Percentiles rank a stretch among this genome's conserved stretches.
Conservation (phyloP, 2,888 invertebrate species). For the Ochropleura plecta region DNA sequence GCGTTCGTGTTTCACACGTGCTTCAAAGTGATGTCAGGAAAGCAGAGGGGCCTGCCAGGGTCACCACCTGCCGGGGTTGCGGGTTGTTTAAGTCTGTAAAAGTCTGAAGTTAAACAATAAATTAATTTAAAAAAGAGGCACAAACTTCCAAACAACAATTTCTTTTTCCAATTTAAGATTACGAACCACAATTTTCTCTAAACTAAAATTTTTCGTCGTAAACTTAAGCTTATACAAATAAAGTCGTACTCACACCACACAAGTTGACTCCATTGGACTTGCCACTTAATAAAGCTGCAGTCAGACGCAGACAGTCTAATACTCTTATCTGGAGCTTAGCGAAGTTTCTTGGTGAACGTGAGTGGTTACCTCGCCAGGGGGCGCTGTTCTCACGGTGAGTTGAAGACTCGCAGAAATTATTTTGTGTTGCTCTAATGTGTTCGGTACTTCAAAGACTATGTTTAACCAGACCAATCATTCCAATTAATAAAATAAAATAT, state of each 20-base stretch:
- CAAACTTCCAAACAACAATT: not conserved
- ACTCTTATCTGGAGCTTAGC: conserved; percentile 43
- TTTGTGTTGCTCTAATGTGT: not conserved
- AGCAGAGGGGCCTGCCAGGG: no score
- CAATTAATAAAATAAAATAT: no score
- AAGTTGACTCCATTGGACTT: conserved; percentile 15
- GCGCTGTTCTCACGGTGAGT: conserved; percentile 9
- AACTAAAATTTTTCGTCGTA: not conserved
- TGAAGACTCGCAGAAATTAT: not conserved
- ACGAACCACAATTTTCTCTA: not conserved
- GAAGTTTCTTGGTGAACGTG: conserved; percentile 38
- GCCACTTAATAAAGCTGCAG: conserved; percentile 31
- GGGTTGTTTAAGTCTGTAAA: no score
- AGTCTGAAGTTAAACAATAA: no score
- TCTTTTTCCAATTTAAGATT: not conserved
- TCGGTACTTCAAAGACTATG: no score
- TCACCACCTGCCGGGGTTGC: no score
- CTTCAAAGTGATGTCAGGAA: no score
- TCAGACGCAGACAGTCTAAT: conserved; percentile 31
- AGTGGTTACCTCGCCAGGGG: conserved; percentile 24
- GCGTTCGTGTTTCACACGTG: no score
- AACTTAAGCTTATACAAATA: not conserved
- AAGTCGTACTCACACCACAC: not conserved
- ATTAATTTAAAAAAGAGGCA: not conserved
- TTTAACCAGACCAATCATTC: no score